phyloP scores from a whole-genome alignment of 2,888 invertebrate species.

The Adelphocoris suturalis region DNA sequence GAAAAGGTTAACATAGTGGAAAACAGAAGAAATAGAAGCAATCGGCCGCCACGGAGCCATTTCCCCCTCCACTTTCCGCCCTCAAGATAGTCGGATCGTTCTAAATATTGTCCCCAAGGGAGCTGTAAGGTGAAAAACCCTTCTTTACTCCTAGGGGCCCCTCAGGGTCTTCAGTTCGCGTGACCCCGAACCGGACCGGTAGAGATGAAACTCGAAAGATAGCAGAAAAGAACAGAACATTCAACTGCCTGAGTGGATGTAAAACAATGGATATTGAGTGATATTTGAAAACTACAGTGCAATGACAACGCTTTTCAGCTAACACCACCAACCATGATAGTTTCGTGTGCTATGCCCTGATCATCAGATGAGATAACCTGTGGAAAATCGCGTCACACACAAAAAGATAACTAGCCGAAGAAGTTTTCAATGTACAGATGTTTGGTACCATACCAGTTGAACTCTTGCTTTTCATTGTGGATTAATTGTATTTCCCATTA shows the following conservation, averaged over 20 bases:
- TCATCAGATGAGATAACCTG: too few species aligned
- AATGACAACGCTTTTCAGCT: not conserved
- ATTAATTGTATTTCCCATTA: too few species aligned
- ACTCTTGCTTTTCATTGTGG: too few species aligned
- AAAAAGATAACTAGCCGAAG: too few species aligned
- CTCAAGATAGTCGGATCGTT: slow-evolving; percentile 53
- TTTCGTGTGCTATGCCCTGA: too few species aligned
- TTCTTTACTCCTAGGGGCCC: slow-evolving; percentile 38
- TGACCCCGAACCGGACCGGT: slow-evolving; percentile 28
- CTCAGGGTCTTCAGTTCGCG: slow-evolving; percentile 44
- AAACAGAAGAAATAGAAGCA: slow-evolving; percentile 37
- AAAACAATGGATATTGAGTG: too few species aligned
- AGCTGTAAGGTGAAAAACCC: slow-evolving; percentile 24
- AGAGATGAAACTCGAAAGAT: not conserved
- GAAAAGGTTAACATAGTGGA: slow-evolving; percentile 34
- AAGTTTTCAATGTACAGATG: too few species aligned
- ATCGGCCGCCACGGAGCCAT: slow-evolving; percentile 49
- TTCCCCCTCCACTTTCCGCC: slow-evolving; percentile 27
- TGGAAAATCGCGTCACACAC: too few species aligned
- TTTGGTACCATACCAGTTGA: too few species aligned
- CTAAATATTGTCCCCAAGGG: slow-evolving; percentile 38
- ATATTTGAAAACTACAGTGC: too few species aligned
- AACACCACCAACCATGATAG: too few species aligned
- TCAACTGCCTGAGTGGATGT: too few species aligned
- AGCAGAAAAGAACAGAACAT: not conserved